A percentile compares a stretch with the other conserved stretches of the same genome.
These are phyloP conservation scores for Pseudorhiza aurosa DNA, from an alignment of 30 jellyfish, hydroid and myxozoan species.

Conservation along the genomic window DNA sequence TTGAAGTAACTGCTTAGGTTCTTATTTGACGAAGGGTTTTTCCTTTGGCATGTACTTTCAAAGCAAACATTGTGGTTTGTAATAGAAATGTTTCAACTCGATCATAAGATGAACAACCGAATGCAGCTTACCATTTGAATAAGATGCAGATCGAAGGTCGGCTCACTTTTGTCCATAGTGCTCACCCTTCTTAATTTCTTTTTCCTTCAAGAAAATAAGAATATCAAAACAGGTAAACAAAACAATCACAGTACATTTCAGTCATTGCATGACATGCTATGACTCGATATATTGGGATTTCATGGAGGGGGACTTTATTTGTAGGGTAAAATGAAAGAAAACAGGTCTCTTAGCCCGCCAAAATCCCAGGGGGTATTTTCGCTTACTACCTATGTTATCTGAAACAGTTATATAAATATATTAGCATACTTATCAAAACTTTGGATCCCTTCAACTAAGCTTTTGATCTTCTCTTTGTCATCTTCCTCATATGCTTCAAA, in stretches of 20 bases:
- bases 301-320: no score
- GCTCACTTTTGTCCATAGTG: conserved; percentile 84
- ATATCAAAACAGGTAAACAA: no score
- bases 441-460: conserved; percentile 63
- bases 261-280: no score
- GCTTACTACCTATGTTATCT: no score
- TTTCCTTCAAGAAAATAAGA: conserved; percentile 39
- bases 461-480: conserved; percentile 63
- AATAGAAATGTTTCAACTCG: no score
- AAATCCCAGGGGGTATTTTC: no score
- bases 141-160: conserved; percentile 58
- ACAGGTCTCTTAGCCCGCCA: no score
- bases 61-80: not conserved
- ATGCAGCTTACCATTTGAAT: conserved; percentile 46
- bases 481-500: conserved; percentile 87
- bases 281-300: no score
- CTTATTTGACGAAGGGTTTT: not conserved
- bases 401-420: no score
- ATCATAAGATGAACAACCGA: not conserved
- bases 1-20: not conserved
- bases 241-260: no score
- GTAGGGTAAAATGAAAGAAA: no score
- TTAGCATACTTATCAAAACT: conserved; percentile 86
- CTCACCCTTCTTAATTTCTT: conserved; percentile 75
- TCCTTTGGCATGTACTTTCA: not conserved